A percentile compares a stretch with the other conserved stretches of the same genome.
phyloP scores from a whole-genome alignment of 2,797 vertebrate genomes.

The Mastacembelus armatus region DNA sequence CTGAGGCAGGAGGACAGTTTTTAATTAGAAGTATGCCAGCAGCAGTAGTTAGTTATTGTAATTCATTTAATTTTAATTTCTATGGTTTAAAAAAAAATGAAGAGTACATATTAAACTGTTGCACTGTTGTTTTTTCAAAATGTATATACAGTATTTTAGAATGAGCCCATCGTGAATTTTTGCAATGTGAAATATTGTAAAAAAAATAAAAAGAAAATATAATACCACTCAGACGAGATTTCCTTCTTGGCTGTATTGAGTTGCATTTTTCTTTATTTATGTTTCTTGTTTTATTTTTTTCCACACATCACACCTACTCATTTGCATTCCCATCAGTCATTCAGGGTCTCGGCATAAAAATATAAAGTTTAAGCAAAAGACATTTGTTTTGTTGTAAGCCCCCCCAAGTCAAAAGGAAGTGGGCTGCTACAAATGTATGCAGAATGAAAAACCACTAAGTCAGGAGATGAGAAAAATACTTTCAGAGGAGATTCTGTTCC shows the following conservation, averaged over 20 bases:
- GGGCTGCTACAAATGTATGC: slow-evolving; percentile 37
- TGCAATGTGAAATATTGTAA: slow-evolving; percentile 4
- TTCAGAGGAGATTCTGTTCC: slow-evolving; percentile 30
- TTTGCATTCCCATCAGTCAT: slow-evolving; percentile 48
- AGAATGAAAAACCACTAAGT: slow-evolving; percentile 39
- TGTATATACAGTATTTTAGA: not conserved
- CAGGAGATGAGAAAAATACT: slow-evolving; percentile 7
- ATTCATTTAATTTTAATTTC: not conserved
- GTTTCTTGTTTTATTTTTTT: slow-evolving; percentile 10
- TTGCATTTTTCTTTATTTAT: slow-evolving; percentile 35
- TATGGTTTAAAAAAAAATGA: not conserved
- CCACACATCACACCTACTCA: slow-evolving; percentile 26
- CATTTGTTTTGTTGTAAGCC: slow-evolving; percentile 19
- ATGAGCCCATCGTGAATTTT: not conserved
- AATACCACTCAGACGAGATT: slow-evolving; percentile 8
- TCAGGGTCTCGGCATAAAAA: slow-evolving; percentile 39
- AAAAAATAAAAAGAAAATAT: not conserved
- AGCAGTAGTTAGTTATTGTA: no score
- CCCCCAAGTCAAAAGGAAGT: slow-evolving; percentile 59
- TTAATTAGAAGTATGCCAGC: no score
- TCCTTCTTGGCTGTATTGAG: not conserved
- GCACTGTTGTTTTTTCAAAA: no score
- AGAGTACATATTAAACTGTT: not conserved
- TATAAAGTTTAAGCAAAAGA: slow-evolving; percentile 27
- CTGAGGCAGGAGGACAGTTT: no score